phyloP scores from a whole-genome alignment of 2,113 vertebrate species.

The Siniperca chuatsi region DNA sequence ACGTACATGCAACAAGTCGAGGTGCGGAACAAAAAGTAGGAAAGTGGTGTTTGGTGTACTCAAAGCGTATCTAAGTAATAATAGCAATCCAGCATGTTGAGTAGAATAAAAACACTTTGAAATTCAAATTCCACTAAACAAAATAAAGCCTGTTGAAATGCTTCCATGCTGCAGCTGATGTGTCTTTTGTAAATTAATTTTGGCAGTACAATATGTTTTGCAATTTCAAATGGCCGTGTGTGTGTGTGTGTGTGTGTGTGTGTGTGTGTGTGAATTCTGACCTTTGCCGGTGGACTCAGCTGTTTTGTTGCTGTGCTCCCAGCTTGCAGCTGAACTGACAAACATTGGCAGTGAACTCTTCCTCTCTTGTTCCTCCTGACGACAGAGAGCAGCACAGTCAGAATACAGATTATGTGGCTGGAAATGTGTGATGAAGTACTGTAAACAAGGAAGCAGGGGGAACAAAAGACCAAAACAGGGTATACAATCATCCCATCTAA shows the following conservation, averaged over 20 bases:
- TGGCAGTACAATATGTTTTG: neutral
- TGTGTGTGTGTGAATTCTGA: slow-evolving; percentile 62
- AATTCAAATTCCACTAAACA: neutral
- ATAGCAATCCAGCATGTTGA: neutral
- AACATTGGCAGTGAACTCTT: slow-evolving; percentile 60
- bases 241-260: slow-evolving; percentile 9
- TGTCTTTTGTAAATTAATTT: neutral
- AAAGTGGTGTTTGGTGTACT: neutral
- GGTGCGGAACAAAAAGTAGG: neutral
- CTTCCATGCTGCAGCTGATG: neutral
- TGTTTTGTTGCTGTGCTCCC: slow-evolving; percentile 48
- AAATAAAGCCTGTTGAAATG: neutral
- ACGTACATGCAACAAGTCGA: neutral
- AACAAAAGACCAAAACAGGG: neutral
- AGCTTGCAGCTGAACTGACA: slow-evolving; percentile 68
- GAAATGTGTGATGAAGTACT: neutral
- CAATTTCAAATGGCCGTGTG: neutral
- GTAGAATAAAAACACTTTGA: neutral
- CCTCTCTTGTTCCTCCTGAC: slow-evolving; percentile 76
- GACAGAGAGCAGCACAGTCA: slow-evolving; percentile 34
- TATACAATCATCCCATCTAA: neutral
- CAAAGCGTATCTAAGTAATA: neutral
- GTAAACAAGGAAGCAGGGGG: neutral
- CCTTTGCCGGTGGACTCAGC: slow-evolving; percentile 78
- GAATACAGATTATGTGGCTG: neutral